A percentile compares a stretch with the other conserved stretches of the same genome.
These are phyloP conservation scores for Cosmorhoe ocellata DNA, from an alignment of 2,888 invertebrate genomes.

Conservation along the genomic window DNA sequence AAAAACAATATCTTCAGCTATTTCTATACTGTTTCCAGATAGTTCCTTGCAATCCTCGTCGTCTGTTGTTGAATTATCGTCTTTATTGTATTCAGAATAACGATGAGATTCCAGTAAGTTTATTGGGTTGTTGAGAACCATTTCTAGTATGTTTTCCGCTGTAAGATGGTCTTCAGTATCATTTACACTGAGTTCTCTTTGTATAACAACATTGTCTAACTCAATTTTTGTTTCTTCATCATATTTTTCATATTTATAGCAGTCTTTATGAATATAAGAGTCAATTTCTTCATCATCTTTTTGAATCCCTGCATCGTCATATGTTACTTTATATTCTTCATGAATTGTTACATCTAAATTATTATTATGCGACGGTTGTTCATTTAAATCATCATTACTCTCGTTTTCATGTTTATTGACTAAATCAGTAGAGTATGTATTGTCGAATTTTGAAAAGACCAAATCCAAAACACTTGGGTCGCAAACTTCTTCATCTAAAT, in stretches of 20 bases:
- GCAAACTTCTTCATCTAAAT: too few relatives aligned
- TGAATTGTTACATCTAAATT: not conserved
- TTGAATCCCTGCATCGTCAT: not conserved
- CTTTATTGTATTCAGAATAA: conserved; percentile 7
- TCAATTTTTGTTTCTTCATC: conserved; percentile 20
- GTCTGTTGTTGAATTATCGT: conserved; percentile 22
- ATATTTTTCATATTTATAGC: not conserved
- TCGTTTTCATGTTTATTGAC: not conserved
- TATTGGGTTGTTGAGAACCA: conserved; percentile 10
- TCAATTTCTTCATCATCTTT: not conserved
- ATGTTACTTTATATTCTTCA: not conserved
- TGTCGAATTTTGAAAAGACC: not conserved
- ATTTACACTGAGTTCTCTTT: conserved; percentile 3
- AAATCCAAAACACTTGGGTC: too few relatives aligned
- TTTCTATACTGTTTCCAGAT: conserved; percentile 23
- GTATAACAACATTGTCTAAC: not conserved
- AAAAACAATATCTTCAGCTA: conserved; percentile 28
- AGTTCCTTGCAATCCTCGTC: conserved; percentile 29
- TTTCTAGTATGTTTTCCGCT: conserved; percentile 23
- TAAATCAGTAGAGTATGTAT: not conserved
- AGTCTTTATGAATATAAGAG: not conserved
- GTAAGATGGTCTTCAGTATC: not conserved
- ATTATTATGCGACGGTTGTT: not conserved
- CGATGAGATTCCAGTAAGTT: not conserved
- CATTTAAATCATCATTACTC: not conserved